Conservation (phyloP, 1,140 invertebrate genomes). For the Mactra quadrangularis region DNA sequence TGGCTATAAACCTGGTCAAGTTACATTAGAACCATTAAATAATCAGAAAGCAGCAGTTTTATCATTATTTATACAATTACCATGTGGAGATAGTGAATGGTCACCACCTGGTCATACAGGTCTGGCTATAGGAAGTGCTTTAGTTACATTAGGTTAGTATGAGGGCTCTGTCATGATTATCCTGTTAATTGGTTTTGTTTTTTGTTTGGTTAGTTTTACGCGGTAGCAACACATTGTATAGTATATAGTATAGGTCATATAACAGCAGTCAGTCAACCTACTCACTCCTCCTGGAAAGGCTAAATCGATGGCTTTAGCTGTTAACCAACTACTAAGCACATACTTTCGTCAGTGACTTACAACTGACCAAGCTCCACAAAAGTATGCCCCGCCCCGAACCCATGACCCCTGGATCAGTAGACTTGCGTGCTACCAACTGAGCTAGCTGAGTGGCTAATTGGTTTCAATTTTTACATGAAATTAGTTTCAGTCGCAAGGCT, state of each 20-base stretch:
- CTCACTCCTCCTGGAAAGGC: neutral
- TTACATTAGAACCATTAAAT: constrained; percentile 95
- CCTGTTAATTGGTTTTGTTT: neutral
- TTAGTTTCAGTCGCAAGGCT: too few species aligned
- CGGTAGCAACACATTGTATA: too few species aligned
- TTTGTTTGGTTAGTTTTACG: neutral
- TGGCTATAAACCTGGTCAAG: constrained; percentile 90
- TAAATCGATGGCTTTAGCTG: too few species aligned
- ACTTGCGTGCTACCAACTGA: too few species aligned
- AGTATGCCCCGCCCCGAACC: too few species aligned
- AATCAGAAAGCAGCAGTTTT: constrained; percentile 96
- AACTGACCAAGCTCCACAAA: too few species aligned
- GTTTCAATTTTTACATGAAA: too few species aligned
- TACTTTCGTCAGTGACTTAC: too few species aligned
- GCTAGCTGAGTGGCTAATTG: too few species aligned
- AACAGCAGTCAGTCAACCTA: too few species aligned
- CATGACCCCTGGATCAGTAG: too few species aligned
- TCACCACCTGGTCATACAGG: constrained; percentile 93
- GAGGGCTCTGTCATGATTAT: neutral
- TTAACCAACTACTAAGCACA: too few species aligned
- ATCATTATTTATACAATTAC: constrained; percentile 94
- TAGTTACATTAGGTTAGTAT: constrained; percentile 80
- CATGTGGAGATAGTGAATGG: constrained; percentile 89
- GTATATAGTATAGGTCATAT: neutral
- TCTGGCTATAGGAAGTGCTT: constrained; percentile 81